These are phyloP conservation scores for Rhizoglyphus robini DNA, from an alignment of 1,140 invertebrate genomes.

Conservation along the genomic window DNA sequence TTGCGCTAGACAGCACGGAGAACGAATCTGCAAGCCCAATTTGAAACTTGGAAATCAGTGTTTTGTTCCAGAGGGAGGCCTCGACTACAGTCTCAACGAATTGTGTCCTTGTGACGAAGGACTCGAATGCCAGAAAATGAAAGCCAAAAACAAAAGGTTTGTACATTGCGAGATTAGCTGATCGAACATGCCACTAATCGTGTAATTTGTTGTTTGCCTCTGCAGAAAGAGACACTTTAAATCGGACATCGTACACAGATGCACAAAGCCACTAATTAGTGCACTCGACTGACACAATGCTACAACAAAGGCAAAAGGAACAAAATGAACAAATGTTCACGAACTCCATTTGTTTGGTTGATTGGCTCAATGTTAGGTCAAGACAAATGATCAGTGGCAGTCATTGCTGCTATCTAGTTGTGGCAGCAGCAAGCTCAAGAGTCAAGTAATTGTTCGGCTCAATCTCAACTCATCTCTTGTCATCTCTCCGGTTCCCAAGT, in stretches of 20 bases:
- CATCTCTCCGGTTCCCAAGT: too few species aligned
- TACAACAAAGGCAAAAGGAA: too few species aligned
- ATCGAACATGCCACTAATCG: not conserved
- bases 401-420: too few species aligned
- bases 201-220: not conserved
- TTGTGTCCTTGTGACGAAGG: slow-evolving; percentile 22
- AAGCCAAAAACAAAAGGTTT: slow-evolving; percentile 36
- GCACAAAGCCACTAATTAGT: too few species aligned
- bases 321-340: too few species aligned
- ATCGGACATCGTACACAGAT: not conserved
- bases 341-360: too few species aligned
- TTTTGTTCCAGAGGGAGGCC: slow-evolving; percentile 27
- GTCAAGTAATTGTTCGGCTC: too few species aligned
- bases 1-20: slow-evolving; percentile 29
- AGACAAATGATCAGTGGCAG: too few species aligned
- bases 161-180: not conserved
- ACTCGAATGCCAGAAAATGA: not conserved
- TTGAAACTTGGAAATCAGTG: slow-evolving; percentile 26
- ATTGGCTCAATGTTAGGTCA: too few species aligned
- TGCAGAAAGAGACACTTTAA: not conserved
- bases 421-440: too few species aligned
- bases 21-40: slow-evolving; percentile 27
- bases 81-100: slow-evolving; percentile 20
- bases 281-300: too few species aligned
- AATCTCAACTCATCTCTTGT: too few species aligned